Conservation (phyloP, 2,797 vertebrate species). For the Anguilla marmorata region DNA sequence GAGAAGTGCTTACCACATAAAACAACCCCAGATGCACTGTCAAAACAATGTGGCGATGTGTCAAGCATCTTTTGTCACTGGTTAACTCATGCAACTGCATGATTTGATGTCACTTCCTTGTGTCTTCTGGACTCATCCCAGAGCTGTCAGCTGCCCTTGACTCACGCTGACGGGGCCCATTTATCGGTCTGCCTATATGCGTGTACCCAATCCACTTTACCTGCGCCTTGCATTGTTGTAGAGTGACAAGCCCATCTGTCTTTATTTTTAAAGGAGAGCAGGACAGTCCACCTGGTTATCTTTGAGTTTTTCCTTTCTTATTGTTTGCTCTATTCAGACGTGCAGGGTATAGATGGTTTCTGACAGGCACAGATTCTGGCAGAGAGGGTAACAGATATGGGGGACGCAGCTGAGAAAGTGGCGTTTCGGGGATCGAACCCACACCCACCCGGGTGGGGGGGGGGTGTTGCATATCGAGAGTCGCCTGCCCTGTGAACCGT, state of each 20-base stretch:
- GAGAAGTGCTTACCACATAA: neutral
- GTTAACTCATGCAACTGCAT: neutral
- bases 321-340: too few species aligned
- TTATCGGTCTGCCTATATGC: neutral
- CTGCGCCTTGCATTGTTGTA: neutral
- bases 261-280: too few species aligned
- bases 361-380: too few species aligned
- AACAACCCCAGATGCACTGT: neutral
- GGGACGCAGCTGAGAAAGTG: too few species aligned
- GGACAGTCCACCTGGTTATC: too few species aligned
- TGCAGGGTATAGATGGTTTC: too few species aligned
- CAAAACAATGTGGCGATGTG: neutral
- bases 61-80: neutral
- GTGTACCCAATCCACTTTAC: neutral
- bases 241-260: neutral
- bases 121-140: neutral
- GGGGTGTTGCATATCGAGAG: neutral
- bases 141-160: neutral
- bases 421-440: too few species aligned
- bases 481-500: neutral
- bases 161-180: neutral
- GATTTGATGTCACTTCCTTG: neutral
- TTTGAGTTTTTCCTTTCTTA: too few species aligned
- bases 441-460: too few species aligned
- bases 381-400: too few species aligned